Evolutionary conservation across 2,113 vertebrate genomes (phyloP), one percentile per base, ranked within the genome.

Genomic region (Macquaria australasica): DNA sequence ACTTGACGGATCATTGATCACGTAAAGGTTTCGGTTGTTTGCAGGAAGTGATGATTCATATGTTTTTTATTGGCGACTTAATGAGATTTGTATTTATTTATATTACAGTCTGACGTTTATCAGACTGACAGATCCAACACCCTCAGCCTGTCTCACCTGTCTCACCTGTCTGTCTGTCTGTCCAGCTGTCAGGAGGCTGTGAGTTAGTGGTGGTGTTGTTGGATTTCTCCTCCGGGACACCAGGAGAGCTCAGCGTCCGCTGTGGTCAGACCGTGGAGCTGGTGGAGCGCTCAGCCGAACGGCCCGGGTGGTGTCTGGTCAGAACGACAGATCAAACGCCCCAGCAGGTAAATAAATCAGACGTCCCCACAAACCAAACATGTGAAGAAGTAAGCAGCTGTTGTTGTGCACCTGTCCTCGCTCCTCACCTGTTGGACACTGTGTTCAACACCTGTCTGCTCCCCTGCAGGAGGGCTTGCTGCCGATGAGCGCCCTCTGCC

Each of bases 261-360:
- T 97, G 97, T 31, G 98, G 98, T 37, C 98, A 99, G 96, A 99
- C 98, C 0, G 98, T 99, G 93, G 98, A 99, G 94, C 95, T 99
- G 86, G 94, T 99, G 93, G 98, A 99, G 92, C 94, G 97, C 23
- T 97, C 97, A 0, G 97, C 96, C 0, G 98, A 99, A 31, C 93
- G 97, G 39, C 97, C 97, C 0, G 98, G 98, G 88, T 99, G 98
- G 98, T 99, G 97, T 73, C 92, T 99, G 90, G 97, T 96, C 28
- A 94, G 98, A 55, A 99, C 97, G 14, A 99, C 98, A 0, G 98
- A 99, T 16, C 87, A 97, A 16, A 97, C 96, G 11, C 97, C 97
- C 0, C 92, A 83, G n/a, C 91, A 92, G 91, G 93, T 95, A 68
- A 34, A 85, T 0, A 11, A 63, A 28, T 9, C 60, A 39, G 48